Evolutionary conservation across 2,797 vertebrate genomes (phyloP).

Genomic region (Falco cherrug): DNA sequence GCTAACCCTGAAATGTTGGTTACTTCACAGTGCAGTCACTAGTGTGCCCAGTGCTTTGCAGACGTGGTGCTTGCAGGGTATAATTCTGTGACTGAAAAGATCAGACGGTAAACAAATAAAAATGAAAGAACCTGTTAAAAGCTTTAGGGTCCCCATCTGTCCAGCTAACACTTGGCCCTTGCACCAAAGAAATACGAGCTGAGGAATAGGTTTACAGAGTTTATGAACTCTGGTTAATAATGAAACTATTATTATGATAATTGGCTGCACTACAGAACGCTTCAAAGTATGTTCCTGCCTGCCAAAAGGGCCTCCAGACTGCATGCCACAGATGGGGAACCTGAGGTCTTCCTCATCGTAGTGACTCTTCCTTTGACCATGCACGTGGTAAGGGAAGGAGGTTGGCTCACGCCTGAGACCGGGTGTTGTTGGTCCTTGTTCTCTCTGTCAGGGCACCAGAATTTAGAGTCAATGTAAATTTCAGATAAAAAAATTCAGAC

Average conservation of each 20-base stretch:
- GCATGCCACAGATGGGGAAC: neutral
- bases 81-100: neutral
- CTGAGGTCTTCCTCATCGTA: neutral
- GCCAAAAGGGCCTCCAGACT: neutral
- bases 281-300: conserved; percentile 6
- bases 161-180: neutral
- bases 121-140: neutral
- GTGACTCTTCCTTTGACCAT: neutral
- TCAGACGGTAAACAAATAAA: neutral
- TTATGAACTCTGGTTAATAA: conserved; percentile 58
- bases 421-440: neutral
- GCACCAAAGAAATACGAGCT: conserved; percentile 39
- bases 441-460: neutral
- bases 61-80: neutral
- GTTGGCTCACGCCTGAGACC: accelerated
- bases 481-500: neutral
- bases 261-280: neutral
- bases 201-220: conserved; percentile 38
- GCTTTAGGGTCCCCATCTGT: neutral
- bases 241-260: conserved; percentile 43
- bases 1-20: neutral
- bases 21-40: neutral
- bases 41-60: neutral
- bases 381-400: neutral
- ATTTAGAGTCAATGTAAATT: neutral